These are phyloP conservation scores for Baccha elongata DNA, from an alignment of 2,888 invertebrate genomes.

Conservation along the genomic window DNA sequence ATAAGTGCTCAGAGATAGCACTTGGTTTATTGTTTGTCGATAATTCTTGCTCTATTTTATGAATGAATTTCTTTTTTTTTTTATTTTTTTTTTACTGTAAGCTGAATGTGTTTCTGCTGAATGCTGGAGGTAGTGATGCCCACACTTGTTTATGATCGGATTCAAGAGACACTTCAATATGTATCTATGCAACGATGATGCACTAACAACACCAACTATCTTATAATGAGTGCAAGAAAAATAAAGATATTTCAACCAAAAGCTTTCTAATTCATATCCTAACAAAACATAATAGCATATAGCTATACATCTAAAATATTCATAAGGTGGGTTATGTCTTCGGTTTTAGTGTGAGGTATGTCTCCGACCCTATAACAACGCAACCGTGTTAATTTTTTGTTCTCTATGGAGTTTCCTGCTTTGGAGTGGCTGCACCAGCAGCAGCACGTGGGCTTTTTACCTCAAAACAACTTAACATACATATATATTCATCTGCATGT, in stretches of 20 bases:
- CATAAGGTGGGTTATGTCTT: constrained; percentile 55
- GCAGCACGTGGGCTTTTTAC: constrained; percentile 62
- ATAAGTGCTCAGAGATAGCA: neutral
- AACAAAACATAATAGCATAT: constrained; percentile 24
- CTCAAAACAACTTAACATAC: constrained; percentile 30
- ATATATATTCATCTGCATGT: constrained; percentile 22
- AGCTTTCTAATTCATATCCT: constrained; percentile 62
- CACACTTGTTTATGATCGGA: constrained; percentile 21
- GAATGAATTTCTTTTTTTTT: constrained; percentile 51
- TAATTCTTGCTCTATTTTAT: constrained; percentile 48
- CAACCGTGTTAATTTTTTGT: constrained; percentile 34
- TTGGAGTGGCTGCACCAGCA: constrained; percentile 32
- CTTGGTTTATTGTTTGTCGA: constrained; percentile 16
- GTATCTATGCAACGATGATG: neutral
- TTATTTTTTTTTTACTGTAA: neutral
- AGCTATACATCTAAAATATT: constrained; percentile 23
- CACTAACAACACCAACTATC: constrained; percentile 8
- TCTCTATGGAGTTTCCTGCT: constrained; percentile 24
- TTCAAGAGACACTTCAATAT: neutral
- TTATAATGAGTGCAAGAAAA: constrained; percentile 9
- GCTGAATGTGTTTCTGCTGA: neutral
- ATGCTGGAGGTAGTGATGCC: constrained; percentile 19
- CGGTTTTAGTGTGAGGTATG: constrained; percentile 45
- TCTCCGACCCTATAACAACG: constrained; percentile 25
- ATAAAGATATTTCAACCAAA: constrained; percentile 5